A percentile compares a stretch with the other conserved stretches of the same genome.
Evolutionary conservation across 1,140 invertebrate species (phyloP).

Genomic region (Pseudoatta argentina): DNA sequence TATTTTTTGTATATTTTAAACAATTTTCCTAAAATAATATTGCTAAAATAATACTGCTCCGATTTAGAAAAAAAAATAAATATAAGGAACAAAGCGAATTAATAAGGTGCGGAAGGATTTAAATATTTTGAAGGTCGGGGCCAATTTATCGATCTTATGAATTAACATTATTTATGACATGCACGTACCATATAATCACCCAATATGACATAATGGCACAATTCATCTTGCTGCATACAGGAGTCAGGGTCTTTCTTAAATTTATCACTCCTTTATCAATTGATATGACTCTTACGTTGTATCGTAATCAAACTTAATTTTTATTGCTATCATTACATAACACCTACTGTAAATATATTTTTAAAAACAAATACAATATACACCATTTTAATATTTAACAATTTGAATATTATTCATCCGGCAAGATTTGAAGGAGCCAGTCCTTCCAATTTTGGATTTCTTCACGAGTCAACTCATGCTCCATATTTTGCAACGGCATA

Average conservation of each 20-base stretch:
- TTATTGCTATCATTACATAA: not conserved
- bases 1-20: not conserved
- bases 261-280: not conserved
- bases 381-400: not conserved
- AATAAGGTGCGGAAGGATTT: constrained; percentile 4
- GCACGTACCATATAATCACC: constrained; percentile 1
- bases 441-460: constrained; percentile 82
- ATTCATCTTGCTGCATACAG: not conserved
- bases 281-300: not conserved
- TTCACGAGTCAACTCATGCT: constrained; percentile 87
- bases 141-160: constrained; percentile 9
- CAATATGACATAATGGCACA: not conserved
- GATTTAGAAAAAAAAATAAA: not conserved
- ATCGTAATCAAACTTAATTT: not conserved
- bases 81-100: not conserved
- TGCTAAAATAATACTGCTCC: not conserved
- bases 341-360: not conserved
- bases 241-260: not conserved
- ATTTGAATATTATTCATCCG: constrained; percentile 53
- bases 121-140: constrained; percentile 25
- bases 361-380: constrained; percentile 14
- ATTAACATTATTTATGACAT: constrained; percentile 25
- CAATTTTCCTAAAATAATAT: not conserved
- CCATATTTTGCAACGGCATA: constrained; percentile 83
- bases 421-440: constrained; percentile 70